These are phyloP conservation scores for Athalia circularis DNA, from an alignment of 2,888 invertebrate genomes.

Conservation along the genomic window DNA sequence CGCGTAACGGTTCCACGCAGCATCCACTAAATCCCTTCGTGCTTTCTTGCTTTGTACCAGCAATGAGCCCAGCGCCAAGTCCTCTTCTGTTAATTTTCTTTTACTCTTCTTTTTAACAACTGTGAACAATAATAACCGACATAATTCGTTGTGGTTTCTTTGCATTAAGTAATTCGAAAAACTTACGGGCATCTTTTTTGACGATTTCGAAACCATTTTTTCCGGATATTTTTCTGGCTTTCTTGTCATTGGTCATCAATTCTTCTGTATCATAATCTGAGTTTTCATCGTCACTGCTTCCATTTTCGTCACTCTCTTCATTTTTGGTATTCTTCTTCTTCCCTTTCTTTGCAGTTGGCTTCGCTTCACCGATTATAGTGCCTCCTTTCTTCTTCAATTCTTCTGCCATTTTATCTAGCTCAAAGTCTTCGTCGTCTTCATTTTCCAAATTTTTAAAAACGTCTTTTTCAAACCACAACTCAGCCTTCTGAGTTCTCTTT, in stretches of 20 bases:
- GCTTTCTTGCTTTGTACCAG: slow-evolving; percentile 93
- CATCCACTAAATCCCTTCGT: slow-evolving; percentile 92
- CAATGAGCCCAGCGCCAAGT: slow-evolving; percentile 93
- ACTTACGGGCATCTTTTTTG: slow-evolving; percentile 77
- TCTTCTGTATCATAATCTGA: slow-evolving; percentile 76
- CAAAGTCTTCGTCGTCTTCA: slow-evolving; percentile 91
- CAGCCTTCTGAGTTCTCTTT: slow-evolving; percentile 85
- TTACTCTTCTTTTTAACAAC: slow-evolving; percentile 77
- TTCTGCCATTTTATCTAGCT: slow-evolving; percentile 87
- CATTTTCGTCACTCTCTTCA: slow-evolving; percentile 64
- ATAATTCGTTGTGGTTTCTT: slow-evolving; percentile 12
- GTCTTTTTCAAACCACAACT: slow-evolving; percentile 92
- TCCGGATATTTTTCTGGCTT: slow-evolving; percentile 65
- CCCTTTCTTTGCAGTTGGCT: slow-evolving; percentile 35
- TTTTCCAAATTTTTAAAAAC: slow-evolving; percentile 86
- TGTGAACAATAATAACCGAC: slow-evolving; percentile 60
- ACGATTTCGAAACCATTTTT: slow-evolving; percentile 84
- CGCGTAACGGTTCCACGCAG: slow-evolving; percentile 94
- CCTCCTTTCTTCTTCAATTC: slow-evolving; percentile 84
- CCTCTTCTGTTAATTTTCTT: slow-evolving; percentile 88
- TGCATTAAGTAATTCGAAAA: slow-evolving; percentile 18
- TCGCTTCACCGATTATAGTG: slow-evolving; percentile 68
- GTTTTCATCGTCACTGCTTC: slow-evolving; percentile 57
- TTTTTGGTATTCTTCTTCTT: slow-evolving; percentile 58
- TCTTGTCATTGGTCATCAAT: slow-evolving; percentile 61